Evolutionary conservation across 2,113 vertebrate species (phyloP).

Genomic region (Oncorhynchus nerka): DNA sequence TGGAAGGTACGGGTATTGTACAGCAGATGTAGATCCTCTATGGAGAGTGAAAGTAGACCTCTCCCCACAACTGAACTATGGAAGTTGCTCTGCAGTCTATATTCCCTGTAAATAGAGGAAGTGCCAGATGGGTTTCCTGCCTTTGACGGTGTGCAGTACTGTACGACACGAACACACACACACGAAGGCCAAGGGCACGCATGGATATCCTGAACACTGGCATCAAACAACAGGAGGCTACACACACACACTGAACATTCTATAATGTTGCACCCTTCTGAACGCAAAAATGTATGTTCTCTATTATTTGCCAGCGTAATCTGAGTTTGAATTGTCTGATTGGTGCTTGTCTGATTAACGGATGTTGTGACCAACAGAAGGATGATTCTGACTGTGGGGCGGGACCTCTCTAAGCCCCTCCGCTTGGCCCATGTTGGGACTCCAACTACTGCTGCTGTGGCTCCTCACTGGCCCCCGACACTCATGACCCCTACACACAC

Average conservation of each 20-base stretch:
- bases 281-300: not conserved
- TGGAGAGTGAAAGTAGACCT: constrained; percentile 44
- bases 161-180: constrained; percentile 4
- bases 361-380: constrained; percentile 78
- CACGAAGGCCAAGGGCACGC: constrained; percentile 32
- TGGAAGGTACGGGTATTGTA: not conserved
- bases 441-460: constrained; percentile 89
- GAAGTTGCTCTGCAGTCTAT: constrained; percentile 52
- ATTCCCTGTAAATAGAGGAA: constrained; percentile 72
- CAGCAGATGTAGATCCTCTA: not conserved
- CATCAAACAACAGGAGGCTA: constrained; percentile 35
- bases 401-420: constrained; percentile 83
- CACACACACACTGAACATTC: not conserved
- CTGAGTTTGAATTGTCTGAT: not conserved
- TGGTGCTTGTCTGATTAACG: constrained; percentile 6
- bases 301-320: no score
- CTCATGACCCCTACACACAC: constrained; percentile 77
- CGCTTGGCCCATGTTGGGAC: constrained; percentile 79
- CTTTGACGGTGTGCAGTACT: constrained; percentile 48
- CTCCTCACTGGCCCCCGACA: constrained; percentile 77
- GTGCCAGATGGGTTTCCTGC: constrained; percentile 62
- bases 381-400: constrained; percentile 93
- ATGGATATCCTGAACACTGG: constrained; percentile 57
- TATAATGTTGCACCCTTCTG: not conserved
- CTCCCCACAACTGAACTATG: constrained; percentile 40